Evolutionary conservation across 2,113 vertebrate species (phyloP).

Genomic region (Megaptera novaeangliae): DNA sequence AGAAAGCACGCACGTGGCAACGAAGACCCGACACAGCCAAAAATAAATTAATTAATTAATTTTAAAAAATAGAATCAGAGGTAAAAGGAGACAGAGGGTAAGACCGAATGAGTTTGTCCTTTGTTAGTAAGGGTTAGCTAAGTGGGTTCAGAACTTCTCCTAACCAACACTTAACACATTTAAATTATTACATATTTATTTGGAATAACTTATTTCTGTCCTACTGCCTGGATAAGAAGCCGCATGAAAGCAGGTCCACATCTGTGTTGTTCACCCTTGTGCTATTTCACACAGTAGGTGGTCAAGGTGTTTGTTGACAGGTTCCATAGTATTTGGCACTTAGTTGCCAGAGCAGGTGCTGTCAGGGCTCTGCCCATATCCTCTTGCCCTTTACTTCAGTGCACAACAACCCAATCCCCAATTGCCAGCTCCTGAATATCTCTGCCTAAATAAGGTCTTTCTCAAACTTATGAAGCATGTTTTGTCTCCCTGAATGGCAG

Average conservation of each 20-base stretch:
- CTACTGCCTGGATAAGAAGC: neutral
- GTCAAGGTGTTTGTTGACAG: neutral
- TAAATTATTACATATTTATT: neutral
- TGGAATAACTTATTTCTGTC: neutral
- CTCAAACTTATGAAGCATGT: neutral
- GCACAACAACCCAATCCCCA: neutral
- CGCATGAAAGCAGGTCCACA: neutral
- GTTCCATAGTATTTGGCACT: neutral
- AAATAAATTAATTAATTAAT: too few species aligned
- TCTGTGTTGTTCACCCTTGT: neutral
- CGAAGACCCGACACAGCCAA: too few species aligned
- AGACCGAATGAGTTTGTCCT: neutral
- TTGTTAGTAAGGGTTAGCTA: neutral
- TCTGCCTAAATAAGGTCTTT: neutral
- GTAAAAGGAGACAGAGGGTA: neutral
- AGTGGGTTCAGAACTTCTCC: neutral
- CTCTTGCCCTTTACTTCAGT: neutral
- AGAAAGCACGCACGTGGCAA: too few species aligned
- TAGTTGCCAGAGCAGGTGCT: neutral
- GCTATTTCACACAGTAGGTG: neutral
- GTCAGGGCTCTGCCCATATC: neutral
- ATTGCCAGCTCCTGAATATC: neutral
- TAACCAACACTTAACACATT: neutral
- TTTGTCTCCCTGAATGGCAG: neutral
- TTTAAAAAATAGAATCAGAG: neutral